These are phyloP conservation scores for Oriolus oriolus DNA, from an alignment of 2,113 vertebrate species.

Conservation along the genomic window DNA sequence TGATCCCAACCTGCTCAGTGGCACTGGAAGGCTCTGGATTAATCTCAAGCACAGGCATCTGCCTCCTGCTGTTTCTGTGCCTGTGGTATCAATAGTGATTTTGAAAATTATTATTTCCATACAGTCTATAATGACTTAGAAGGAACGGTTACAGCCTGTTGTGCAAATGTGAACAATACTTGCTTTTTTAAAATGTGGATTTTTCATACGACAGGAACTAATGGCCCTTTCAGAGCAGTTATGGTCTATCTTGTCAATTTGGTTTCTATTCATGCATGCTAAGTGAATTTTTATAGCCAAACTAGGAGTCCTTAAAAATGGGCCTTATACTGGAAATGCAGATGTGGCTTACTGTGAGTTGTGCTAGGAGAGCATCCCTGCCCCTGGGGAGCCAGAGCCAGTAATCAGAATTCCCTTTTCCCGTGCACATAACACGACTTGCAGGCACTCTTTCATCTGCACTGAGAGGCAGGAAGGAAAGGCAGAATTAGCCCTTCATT, in stretches of 20 bases:
- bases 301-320: slow-evolving; percentile 51
- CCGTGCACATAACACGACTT: neutral
- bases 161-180: slow-evolving; percentile 37
- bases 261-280: slow-evolving; percentile 34
- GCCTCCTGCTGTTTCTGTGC: neutral
- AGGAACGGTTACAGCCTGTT: slow-evolving; percentile 15
- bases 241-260: slow-evolving; percentile 51
- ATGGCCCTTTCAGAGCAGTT: slow-evolving; percentile 50
- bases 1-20: neutral
- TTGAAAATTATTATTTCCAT: slow-evolving; percentile 4
- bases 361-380: slow-evolving; percentile 13
- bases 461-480: slow-evolving; percentile 22
- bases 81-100: slow-evolving; percentile 7
- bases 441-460: slow-evolving; percentile 33
- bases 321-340: slow-evolving; percentile 48
- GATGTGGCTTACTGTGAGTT: slow-evolving; percentile 13
- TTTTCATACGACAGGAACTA: slow-evolving; percentile 30
- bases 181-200: neutral
- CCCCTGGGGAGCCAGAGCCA: slow-evolving; percentile 3
- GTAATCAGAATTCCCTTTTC: slow-evolving; percentile 41
- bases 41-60: neutral
- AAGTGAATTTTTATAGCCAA: slow-evolving; percentile 59
- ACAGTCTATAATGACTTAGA: slow-evolving; percentile 1
- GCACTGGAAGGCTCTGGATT: neutral
- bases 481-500: slow-evolving; percentile 48